phyloP scores from a whole-genome alignment of 2,113 vertebrate species.

The Isichthys henryi region DNA sequence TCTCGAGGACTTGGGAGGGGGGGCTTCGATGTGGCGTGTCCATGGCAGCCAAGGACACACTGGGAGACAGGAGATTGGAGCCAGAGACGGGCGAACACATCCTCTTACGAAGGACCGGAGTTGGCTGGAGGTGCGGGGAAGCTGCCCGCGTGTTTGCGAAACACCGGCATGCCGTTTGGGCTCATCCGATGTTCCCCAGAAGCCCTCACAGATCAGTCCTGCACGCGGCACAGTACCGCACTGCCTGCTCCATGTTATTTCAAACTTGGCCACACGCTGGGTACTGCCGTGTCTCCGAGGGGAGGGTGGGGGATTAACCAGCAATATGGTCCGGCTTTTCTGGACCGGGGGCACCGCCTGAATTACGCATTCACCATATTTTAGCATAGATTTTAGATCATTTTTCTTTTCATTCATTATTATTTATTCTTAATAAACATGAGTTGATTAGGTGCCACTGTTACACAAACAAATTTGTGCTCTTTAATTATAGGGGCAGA shows the following conservation, averaged over 20 bases:
- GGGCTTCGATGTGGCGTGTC: constrained; percentile 41
- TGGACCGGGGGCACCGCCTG: not conserved
- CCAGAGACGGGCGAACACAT: constrained; percentile 53
- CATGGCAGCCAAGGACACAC: constrained; percentile 52
- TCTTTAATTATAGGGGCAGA: not conserved
- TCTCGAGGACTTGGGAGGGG: not conserved
- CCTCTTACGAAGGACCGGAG: constrained; percentile 31
- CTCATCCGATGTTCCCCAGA: constrained; percentile 28
- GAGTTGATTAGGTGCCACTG: not conserved
- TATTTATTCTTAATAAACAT: not conserved
- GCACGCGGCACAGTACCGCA: constrained; percentile 44
- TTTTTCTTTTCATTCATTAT: not conserved
- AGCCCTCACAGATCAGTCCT: constrained; percentile 43
- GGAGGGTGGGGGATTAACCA: not conserved
- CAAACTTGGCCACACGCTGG: constrained; percentile 43
- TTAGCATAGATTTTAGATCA: not conserved
- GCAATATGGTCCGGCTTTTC: not conserved
- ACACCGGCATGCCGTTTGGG: constrained; percentile 30
- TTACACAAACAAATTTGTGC: not conserved
- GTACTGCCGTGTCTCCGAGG: constrained; percentile 29
- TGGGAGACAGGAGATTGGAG: constrained; percentile 59
- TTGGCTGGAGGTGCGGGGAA: constrained; percentile 32
- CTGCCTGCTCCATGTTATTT: constrained; percentile 43
- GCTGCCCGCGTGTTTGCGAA: constrained; percentile 29
- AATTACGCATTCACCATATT: not conserved